Percentiles rank a stretch among this genome's conserved stretches.
Evolutionary conservation across 1,140 invertebrate genomes (phyloP).

Genomic region (Adelges cooleyi): DNA sequence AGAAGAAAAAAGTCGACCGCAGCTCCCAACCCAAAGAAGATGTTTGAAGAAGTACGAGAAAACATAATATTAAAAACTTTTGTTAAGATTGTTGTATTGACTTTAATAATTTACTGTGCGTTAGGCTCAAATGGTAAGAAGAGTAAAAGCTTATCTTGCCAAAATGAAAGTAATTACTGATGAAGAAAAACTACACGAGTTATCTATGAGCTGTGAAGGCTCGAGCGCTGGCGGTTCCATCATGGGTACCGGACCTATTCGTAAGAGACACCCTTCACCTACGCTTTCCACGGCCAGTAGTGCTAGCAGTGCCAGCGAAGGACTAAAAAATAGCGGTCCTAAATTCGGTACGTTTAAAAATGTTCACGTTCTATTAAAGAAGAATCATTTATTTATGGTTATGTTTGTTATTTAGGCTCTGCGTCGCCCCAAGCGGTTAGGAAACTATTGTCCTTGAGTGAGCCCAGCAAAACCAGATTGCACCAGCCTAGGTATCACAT

Average conservation of each 20-base stretch:
- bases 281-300: constrained; percentile 80
- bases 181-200: constrained; percentile 74
- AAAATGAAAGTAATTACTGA: constrained; percentile 85
- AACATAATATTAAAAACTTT: no score
- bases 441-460: constrained; percentile 79
- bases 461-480: constrained; percentile 73
- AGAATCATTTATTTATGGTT: background rate
- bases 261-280: constrained; percentile 69
- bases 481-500: constrained; percentile 59
- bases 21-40: constrained; percentile 89
- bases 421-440: constrained; percentile 90
- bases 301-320: constrained; percentile 75
- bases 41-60: constrained; percentile 77
- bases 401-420: constrained; percentile 53
- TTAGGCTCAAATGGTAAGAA: constrained; percentile 85
- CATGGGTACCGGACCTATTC: constrained; percentile 41
- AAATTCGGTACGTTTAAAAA: constrained; percentile 50
- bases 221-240: constrained; percentile 48
- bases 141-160: constrained; percentile 89
- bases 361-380: background rate
- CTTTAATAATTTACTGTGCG: background rate
- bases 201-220: constrained; percentile 84
- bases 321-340: constrained; percentile 47
- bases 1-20: constrained; percentile 80
- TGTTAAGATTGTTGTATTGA: background rate